A percentile compares a stretch with the other conserved stretches of the same genome.
These are phyloP conservation scores for Megalopta genalis DNA, from an alignment of 1,140 invertebrate genomes.

Conservation along the genomic window DNA sequence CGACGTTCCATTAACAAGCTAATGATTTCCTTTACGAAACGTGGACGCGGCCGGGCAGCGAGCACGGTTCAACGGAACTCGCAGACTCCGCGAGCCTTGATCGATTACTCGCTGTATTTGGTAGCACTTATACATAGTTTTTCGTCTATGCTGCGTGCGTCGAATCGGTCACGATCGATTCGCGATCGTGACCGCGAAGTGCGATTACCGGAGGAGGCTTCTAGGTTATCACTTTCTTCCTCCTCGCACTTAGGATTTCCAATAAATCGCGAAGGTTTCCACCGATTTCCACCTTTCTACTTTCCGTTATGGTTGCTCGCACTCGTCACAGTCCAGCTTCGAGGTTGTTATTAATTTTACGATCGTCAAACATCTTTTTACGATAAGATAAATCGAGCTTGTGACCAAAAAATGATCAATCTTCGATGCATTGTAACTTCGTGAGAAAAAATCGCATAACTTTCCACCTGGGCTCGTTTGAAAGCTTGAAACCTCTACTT, in stretches of 20 bases:
- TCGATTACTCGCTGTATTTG: neutral
- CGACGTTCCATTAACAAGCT: neutral
- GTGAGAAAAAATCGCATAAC: no score
- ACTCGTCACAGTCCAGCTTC: no score
- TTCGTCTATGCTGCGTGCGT: neutral
- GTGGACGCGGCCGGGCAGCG: neutral
- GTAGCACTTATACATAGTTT: neutral
- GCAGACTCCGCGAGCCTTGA: neutral
- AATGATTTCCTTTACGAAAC: neutral
- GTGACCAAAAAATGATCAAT: no score
- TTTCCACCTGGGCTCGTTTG: no score
- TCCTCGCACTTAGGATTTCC: neutral
- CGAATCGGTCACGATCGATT: neutral
- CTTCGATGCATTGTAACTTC: no score
- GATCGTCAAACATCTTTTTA: no score
- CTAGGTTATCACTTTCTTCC: neutral
- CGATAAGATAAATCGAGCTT: no score
- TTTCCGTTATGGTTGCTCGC: neutral
- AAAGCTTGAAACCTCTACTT: no score
- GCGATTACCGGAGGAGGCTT: neutral
- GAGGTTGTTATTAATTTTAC: no score
- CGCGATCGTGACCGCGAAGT: constrained; percentile 11
- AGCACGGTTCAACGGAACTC: neutral
- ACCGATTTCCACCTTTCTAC: neutral
- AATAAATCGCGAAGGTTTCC: neutral